Conservation (phyloP, 2,888 invertebrate species). For the Trachelus iudaicus region DNA sequence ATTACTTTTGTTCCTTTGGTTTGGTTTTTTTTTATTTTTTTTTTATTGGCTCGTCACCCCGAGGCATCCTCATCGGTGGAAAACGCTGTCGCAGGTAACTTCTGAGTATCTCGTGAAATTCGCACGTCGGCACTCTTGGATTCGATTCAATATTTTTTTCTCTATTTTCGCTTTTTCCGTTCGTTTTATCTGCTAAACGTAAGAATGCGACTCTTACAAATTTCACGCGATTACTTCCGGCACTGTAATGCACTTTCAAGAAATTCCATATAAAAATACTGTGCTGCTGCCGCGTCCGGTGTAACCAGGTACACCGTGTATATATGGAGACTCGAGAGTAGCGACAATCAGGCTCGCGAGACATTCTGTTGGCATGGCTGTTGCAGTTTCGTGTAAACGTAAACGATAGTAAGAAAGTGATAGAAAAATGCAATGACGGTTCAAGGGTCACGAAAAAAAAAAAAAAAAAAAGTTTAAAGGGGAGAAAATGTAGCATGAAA, state of each 20-base stretch:
- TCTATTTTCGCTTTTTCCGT: conserved; percentile 20
- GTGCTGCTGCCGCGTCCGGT: conserved; percentile 57
- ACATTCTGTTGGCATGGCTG: not conserved
- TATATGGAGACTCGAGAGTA: conserved; percentile 43
- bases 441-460: no score
- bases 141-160: not conserved
- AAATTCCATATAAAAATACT: conserved; percentile 64
- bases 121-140: conserved; percentile 33
- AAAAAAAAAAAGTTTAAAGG: no score
- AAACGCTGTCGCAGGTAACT: no score
- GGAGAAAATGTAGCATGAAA: no score
- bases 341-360: not conserved
- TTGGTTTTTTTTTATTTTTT: no score
- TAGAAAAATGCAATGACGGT: no score
- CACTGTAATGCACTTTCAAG: conserved; percentile 63
- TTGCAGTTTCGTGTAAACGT: no score
- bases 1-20: no score
- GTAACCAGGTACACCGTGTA: conserved; percentile 12
- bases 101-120: no score
- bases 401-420: no score
- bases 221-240: conserved; percentile 37
- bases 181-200: conserved; percentile 42
- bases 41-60: no score
- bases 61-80: no score
- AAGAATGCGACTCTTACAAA: conserved; percentile 11